Percentiles rank a stretch among this genome's conserved stretches.
Conservation (phyloP, 37 sponge, comb jelly and placozoan genomes). For the Geodia barretti region DNA sequence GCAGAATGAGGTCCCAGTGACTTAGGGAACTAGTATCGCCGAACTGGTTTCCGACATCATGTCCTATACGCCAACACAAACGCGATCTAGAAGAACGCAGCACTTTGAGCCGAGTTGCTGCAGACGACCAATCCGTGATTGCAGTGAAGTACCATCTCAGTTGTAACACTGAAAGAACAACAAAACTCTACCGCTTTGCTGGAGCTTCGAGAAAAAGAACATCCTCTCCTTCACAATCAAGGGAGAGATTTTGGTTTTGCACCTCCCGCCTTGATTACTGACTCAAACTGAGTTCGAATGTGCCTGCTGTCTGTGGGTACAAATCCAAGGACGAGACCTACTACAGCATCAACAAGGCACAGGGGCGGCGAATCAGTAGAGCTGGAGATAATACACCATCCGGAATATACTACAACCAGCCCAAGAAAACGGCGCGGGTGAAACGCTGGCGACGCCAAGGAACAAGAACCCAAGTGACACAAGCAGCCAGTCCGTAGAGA, state of each 20-base stretch:
- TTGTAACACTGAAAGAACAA: not conserved
- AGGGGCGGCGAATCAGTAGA: not conserved
- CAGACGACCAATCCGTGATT: not conserved
- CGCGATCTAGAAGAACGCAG: not conserved
- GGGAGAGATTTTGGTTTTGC: not conserved
- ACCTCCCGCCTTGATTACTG: not conserved
- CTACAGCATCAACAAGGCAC: not conserved
- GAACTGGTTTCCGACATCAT: not conserved
- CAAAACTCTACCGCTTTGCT: not conserved
- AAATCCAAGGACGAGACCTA: not conserved
- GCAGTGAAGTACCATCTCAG: not conserved
- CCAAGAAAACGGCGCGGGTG: no score
- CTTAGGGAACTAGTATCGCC: not conserved
- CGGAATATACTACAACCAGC: no score
- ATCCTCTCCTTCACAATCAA: not conserved
- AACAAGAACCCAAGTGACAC: no score
- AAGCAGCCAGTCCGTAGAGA: no score
- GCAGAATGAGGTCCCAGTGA: not conserved
- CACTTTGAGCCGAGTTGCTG: not conserved
- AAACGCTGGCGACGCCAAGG: no score
- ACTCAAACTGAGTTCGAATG: not conserved
- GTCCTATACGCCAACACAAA: not conserved
- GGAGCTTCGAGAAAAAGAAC: not conserved
- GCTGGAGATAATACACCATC: no score
- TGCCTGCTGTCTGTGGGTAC: not conserved